Evolutionary conservation across 2,797 vertebrate genomes (phyloP), one percentile per base, ranked within the genome.

Genomic region (Arctocebus calabarensis): DNA sequence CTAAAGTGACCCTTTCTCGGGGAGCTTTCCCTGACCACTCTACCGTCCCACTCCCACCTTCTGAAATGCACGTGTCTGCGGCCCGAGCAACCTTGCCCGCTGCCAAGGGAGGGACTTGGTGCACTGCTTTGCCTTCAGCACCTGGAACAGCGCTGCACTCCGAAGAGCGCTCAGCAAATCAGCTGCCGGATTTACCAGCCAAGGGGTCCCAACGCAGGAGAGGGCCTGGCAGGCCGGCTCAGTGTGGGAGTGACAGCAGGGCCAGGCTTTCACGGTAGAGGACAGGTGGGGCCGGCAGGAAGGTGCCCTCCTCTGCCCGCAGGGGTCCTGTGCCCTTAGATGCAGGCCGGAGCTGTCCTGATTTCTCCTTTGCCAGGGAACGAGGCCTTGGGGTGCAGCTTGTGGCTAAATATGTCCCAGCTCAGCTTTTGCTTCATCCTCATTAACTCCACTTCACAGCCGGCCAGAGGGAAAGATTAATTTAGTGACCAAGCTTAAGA

Each of bases 401-500:
- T 52, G 10, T n/a, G 40, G 71, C 84, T 83, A 94, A 97, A 88
- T 88, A 55, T 48, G 96, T 96, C 88, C 82, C 87, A 68, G 32
- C 62, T 87, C 95, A 25, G 74, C 52, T n/a, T 95, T 95, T 12
- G 16, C 91, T 79, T 88, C 68, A 95, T 90, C 37, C 97, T 94
- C 61, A 70, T 96, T 97, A 96, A 81, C 95, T 96, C 20, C 20
- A 71, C 59, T 91, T 82, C 43, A 70, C 10, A 29, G 66, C 45
- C 88, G 90, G 52, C 94, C 81, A 52, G 3, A 6, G 13, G 12
- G 93, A 83, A 96, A 91, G 86, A 94, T 79, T 93, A 62, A 89
- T 95, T 93, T 93, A 93, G 70, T 94, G 96, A 71, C 87, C 55
- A 93, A 61, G 43, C 66, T 66, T 68, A 66, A 92, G 96, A 96